phyloP scores from a whole-genome alignment of 2,797 vertebrate genomes.

The Alosa sapidissima region DNA sequence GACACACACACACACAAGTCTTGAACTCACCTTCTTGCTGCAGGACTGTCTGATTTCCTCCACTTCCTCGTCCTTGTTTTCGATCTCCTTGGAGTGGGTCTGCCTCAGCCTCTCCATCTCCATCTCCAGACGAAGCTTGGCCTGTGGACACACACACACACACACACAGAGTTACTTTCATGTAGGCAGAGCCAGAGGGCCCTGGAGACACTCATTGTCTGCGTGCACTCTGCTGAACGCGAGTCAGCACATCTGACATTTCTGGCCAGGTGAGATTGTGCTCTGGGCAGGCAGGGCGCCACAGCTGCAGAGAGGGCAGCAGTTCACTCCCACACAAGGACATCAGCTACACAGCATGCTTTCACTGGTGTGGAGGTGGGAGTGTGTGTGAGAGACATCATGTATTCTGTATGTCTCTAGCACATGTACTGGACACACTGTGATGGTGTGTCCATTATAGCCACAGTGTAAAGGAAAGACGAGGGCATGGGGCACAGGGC shows the following conservation, averaged over 20 bases:
- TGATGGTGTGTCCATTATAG: not conserved
- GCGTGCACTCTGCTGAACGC: not conserved
- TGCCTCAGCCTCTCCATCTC: constrained; percentile 96
- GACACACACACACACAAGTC: not conserved
- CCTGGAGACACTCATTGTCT: not conserved
- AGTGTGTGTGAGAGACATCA: not conserved
- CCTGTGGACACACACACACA: constrained; percentile 62
- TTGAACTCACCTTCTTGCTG: constrained; percentile 87
- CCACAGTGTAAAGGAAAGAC: too few relatives aligned
- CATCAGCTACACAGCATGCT: not conserved
- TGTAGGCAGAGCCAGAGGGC: not conserved
- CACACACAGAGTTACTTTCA: not conserved
- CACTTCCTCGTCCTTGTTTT: constrained; percentile 93
- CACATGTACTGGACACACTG: too few relatives aligned
- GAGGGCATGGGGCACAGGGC: too few relatives aligned
- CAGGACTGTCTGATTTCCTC: constrained; percentile 94
- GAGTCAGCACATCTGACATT: constrained; percentile 8
- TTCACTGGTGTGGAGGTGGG: not conserved
- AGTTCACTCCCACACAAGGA: not conserved
- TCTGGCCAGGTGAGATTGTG: not conserved
- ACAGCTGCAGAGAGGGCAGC: not conserved
- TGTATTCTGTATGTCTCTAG: not conserved
- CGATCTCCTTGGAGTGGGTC: constrained; percentile 92
- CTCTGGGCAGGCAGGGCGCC: not conserved
- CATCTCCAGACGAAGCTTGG: constrained; percentile 96